Conservation (phyloP, 2,113 vertebrate genomes). For the Desmodus rotundus region DNA sequence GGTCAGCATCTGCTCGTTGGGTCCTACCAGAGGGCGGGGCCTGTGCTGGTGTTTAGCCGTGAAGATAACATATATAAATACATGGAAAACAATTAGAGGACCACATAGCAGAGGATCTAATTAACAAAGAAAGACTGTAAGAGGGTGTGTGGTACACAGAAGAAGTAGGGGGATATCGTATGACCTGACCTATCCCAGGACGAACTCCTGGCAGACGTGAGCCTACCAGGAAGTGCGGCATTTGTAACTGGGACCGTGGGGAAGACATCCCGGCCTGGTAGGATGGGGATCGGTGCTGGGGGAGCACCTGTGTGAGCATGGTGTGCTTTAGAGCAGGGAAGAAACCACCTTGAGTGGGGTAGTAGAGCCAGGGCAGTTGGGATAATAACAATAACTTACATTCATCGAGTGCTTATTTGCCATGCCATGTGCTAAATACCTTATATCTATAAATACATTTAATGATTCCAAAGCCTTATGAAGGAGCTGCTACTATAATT, state of each 20-base stretch:
- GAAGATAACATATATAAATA: background rate
- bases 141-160: background rate
- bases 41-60: background rate
- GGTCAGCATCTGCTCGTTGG: background rate
- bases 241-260: background rate
- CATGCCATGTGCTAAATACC: background rate
- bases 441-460: background rate
- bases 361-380: background rate
- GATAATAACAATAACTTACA: background rate
- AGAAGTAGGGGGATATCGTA: background rate
- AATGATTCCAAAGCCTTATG: background rate
- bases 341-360: background rate
- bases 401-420: background rate
- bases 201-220: background rate
- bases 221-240: background rate
- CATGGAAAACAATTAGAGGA: background rate
- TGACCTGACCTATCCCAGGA: background rate
- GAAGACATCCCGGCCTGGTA: background rate
- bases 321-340: background rate
- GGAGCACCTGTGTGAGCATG: background rate
- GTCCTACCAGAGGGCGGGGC: background rate
- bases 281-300: background rate
- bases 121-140: background rate
- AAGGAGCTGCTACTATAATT: background rate
- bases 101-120: background rate